phyloP scores from a whole-genome alignment of 2,888 invertebrate species.

The Trimorus sp. region DNA sequence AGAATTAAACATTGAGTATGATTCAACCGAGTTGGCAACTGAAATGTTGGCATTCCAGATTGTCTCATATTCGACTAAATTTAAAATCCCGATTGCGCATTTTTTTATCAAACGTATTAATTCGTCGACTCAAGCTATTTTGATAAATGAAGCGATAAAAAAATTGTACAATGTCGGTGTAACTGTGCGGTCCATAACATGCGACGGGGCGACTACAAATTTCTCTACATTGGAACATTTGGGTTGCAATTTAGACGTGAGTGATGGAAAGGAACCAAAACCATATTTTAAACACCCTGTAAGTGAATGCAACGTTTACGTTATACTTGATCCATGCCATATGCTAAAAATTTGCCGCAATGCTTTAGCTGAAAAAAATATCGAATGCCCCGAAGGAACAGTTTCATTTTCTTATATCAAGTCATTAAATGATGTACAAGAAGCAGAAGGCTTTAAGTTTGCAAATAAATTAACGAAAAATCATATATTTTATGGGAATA shows the following conservation, averaged over 20 bases:
- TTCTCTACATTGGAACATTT: constrained; percentile 30
- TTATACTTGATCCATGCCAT: constrained; percentile 43
- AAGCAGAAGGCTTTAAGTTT: constrained; percentile 43
- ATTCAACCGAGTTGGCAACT: constrained; percentile 21
- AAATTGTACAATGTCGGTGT: constrained; percentile 30
- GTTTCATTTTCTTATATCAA: constrained; percentile 21
- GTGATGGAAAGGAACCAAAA: neutral
- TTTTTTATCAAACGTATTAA: constrained; percentile 20
- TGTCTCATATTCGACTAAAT: constrained; percentile 31
- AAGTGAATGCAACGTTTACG: constrained; percentile 23
- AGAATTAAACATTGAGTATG: constrained; percentile 25
- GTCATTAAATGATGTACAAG: constrained; percentile 26
- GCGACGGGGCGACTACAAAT: constrained; percentile 33
- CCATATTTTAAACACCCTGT: constrained; percentile 37
- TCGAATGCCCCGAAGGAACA: constrained; percentile 18
- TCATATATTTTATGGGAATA: constrained; percentile 52
- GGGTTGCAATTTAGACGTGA: constrained; percentile 14
- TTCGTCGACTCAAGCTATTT: constrained; percentile 11
- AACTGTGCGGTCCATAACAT: constrained; percentile 31
- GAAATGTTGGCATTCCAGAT: constrained; percentile 49
- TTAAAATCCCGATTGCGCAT: constrained; percentile 23
- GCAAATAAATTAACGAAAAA: constrained; percentile 45
- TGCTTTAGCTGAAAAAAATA: neutral
- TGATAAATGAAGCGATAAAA: constrained; percentile 16
- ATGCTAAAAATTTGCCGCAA: constrained; percentile 31